Conservation (phyloP, 2,888 invertebrate genomes). For the Drosophila nr. fundita region DNA sequence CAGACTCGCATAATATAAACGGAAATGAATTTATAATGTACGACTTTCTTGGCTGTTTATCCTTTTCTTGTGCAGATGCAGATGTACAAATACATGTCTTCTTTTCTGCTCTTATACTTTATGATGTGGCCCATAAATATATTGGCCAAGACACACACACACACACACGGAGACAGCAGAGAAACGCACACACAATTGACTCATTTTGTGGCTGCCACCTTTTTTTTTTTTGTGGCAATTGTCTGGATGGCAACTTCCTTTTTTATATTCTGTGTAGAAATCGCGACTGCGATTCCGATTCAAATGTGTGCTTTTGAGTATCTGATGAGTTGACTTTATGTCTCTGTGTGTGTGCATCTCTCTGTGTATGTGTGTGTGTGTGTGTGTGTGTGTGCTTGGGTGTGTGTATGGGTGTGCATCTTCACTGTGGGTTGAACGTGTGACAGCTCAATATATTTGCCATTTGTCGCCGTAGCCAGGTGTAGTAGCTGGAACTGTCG, state of each 20-base stretch:
- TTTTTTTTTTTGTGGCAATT: slow-evolving; percentile 75
- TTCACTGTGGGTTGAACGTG: slow-evolving; percentile 52
- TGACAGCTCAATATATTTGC: slow-evolving; percentile 79
- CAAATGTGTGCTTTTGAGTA: slow-evolving; percentile 37
- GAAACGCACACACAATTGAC: slow-evolving; percentile 63
- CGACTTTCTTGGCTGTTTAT: slow-evolving; percentile 47
- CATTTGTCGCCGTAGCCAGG: slow-evolving; percentile 74
- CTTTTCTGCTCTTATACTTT: slow-evolving; percentile 16
- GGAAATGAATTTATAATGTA: slow-evolving; percentile 78
- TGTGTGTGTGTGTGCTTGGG: slow-evolving; percentile 38
- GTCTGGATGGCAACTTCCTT: slow-evolving; percentile 55
- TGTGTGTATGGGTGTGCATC: slow-evolving; percentile 37
- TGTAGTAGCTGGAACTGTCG: slow-evolving; percentile 33
- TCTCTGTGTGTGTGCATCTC: slow-evolving; percentile 31
- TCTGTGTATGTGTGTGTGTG: slow-evolving; percentile 35
- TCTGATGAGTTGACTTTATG: slow-evolving; percentile 59
- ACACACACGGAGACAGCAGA: slow-evolving; percentile 31
- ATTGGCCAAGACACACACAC: slow-evolving; percentile 35
- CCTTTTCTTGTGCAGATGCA: slow-evolving; percentile 2
- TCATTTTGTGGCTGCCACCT: slow-evolving; percentile 76
- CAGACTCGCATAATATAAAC: slow-evolving; percentile 55
- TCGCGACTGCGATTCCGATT: slow-evolving; percentile 60
- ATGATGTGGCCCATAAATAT: slow-evolving; percentile 50
- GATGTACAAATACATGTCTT: slow-evolving; percentile 4
- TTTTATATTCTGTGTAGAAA: slow-evolving; percentile 30